Evolutionary conservation across 2,797 vertebrate genomes (phyloP).

Genomic region (Pitangus sulphuratus): DNA sequence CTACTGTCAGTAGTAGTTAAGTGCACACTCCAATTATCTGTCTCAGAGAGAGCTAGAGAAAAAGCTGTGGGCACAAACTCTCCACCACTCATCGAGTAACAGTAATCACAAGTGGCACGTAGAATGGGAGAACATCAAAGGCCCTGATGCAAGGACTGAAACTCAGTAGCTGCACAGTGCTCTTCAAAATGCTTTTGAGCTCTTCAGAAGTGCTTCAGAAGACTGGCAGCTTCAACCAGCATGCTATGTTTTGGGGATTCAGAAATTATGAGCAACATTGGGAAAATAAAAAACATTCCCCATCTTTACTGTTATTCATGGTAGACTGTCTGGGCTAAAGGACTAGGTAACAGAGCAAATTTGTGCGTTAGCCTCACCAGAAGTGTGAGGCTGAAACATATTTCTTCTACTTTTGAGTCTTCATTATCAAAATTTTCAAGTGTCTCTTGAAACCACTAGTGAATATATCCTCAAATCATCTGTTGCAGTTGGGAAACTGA

Average conservation of each 20-base stretch:
- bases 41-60: neutral
- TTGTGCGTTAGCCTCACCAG: neutral
- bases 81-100: neutral
- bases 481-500: neutral
- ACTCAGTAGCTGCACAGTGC: neutral
- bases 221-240: neutral
- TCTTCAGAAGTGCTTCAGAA: conserved; percentile 5
- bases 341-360: neutral
- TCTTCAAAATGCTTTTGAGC: neutral
- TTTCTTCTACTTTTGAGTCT: neutral
- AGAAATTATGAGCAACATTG: neutral
- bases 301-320: neutral
- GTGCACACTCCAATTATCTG: neutral
- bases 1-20: neutral
- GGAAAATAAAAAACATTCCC: neutral
- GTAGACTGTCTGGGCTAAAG: neutral
- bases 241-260: neutral
- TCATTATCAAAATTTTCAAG: neutral
- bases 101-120: neutral
- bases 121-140: neutral
- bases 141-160: neutral
- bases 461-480: neutral
- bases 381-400: neutral
- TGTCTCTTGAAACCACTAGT: neutral
- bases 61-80: neutral